Evolutionary conservation across 1,140 invertebrate genomes (phyloP).

Genomic region (Trichoplusia ni): DNA sequence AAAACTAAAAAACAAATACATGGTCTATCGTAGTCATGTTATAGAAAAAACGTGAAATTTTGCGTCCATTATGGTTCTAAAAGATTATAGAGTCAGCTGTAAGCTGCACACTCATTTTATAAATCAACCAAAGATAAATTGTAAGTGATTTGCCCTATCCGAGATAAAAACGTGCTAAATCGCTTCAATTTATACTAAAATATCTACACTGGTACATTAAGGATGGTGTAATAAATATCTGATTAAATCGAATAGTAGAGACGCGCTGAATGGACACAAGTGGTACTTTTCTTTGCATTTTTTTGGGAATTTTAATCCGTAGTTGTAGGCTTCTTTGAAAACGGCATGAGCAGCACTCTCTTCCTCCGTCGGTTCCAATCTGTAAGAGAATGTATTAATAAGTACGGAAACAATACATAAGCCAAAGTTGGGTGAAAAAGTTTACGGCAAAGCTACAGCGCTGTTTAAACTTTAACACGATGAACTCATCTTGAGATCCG

Average conservation of each 20-base stretch:
- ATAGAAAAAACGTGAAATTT: too few species aligned
- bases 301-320: not conserved
- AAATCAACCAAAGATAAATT: not conserved
- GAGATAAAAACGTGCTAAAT: conserved; percentile 9
- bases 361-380: conserved; percentile 27
- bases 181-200: not conserved
- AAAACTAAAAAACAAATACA: too few species aligned
- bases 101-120: too few species aligned
- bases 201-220: conserved; percentile 2
- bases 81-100: too few species aligned
- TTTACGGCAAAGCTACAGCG: too few species aligned
- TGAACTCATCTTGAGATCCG: too few species aligned
- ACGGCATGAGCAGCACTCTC: conserved; percentile 7
- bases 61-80: too few species aligned
- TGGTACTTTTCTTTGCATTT: conserved; percentile 27
- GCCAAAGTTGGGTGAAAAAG: too few species aligned
- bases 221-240: conserved; percentile 26
- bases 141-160: not conserved
- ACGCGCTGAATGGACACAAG: conserved; percentile 25
- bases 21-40: too few species aligned
- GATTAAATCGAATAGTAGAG: conserved; percentile 24
- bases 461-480: too few species aligned
- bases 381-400: conserved; percentile 20
- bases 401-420: too few species aligned
- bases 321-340: conserved; percentile 32